Evolutionary conservation across 2,888 invertebrate species (phyloP), one percentile per base, ranked within the genome.

Genomic region (Saturnia pavonia): DNA sequence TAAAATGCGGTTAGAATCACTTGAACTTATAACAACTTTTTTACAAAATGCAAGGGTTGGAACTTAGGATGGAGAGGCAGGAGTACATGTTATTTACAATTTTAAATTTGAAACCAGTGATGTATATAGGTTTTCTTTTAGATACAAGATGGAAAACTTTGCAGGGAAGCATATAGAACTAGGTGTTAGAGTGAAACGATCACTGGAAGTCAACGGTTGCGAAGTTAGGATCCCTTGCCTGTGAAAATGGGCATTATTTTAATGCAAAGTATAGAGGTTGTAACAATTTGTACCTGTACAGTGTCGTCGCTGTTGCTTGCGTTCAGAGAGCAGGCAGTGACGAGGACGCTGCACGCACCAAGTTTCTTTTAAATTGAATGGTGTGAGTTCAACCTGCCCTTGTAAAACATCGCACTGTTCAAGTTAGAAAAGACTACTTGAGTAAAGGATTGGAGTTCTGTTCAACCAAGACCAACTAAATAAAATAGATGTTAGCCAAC

Each of bases 221-320:
- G 92, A 85, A 89, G 92, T 91, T 92, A 90, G 92, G 91, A 92
- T 92, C 92, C 94, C 93, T 94, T 94, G 94, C 94, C 94, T 94
- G 94, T 95, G 96, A 96, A 96, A 96, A 96, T 96, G 96, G 96
- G 96, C 96, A 97, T 97, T 97, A 96, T 95, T 97, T 97, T 96
- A 96, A 96, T 97, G 97, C 97, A 97, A 97, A 97, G 97, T 97
- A 97, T 97, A 97, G 97, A 97, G 96, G 96, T 97, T 96, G 96
- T 96, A 96, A 94, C 91, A 89, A 86, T 92, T 91, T 90, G 87
- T 92, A 91, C 85, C 85, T 85, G 92, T 92, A 85, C 89, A 90
- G 91, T 82, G 85, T 89, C 90, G 89, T 89, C 92, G 91, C 88
- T 85, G 80, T 82, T 87, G 86, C 85, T 82, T 84, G 79, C 70